Evolutionary conservation across 30 jellyfish, hydroid and myxozoan genomes (phyloP).

Genomic region (Phacellophora camtschatica): DNA sequence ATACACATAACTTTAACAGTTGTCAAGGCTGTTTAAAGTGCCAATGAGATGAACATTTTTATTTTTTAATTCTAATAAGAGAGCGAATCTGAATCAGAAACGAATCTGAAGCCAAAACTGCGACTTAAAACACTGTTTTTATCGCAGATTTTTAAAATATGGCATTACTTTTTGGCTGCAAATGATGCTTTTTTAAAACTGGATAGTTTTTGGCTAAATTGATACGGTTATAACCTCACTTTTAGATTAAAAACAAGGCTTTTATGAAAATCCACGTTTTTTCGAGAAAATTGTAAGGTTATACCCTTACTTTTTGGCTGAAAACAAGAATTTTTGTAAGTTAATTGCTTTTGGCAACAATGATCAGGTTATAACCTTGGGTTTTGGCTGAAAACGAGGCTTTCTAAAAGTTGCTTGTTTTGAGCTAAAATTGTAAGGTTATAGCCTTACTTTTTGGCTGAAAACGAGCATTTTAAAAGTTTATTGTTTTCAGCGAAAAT

Average conservation of each 20-base stretch:
- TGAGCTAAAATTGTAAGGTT: background rate
- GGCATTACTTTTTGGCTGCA: background rate
- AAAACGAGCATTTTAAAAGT: background rate
- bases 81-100: too few relatives aligned
- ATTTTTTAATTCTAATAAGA: too few relatives aligned
- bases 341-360: background rate
- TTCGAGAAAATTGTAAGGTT: background rate
- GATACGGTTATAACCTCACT: background rate
- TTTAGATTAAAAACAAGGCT: background rate
- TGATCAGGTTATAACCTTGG: too few relatives aligned
- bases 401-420: background rate
- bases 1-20: too few relatives aligned
- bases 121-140: too few relatives aligned
- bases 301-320: too few relatives aligned
- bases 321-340: background rate
- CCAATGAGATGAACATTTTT: too few relatives aligned
- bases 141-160: background rate
- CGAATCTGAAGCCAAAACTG: too few relatives aligned
- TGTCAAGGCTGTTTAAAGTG: too few relatives aligned
- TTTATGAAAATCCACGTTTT: background rate
- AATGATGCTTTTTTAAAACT: background rate
- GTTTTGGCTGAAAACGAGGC: too few relatives aligned
- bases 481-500: background rate
- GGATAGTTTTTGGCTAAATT: background rate
- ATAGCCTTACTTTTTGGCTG: slow-evolving; percentile 1